These are phyloP conservation scores for Hippocampus guttulatus DNA, from an alignment of 2,113 vertebrate species.

Conservation along the genomic window DNA sequence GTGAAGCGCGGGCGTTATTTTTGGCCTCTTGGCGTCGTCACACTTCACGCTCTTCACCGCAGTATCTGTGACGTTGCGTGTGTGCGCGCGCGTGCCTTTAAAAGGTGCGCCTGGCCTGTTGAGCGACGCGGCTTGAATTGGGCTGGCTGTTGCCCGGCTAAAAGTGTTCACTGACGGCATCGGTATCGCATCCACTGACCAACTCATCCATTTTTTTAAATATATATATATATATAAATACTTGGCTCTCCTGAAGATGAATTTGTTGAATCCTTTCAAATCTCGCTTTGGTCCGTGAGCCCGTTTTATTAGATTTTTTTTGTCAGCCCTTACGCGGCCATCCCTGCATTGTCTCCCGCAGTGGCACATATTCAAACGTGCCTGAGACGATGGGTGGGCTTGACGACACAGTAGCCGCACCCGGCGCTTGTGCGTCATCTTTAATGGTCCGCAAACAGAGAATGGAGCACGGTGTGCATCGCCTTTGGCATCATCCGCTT, in stretches of 20 bases:
- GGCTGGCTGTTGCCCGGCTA: too few species aligned
- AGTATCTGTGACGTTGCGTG: too few species aligned
- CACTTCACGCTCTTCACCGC: neutral
- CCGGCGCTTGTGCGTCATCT: constrained; percentile 26
- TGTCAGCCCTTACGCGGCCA: too few species aligned
- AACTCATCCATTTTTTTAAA: too few species aligned
- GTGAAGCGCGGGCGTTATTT: neutral
- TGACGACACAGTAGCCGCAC: constrained; percentile 41
- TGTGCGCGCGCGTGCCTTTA: neutral
- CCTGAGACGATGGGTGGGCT: neutral
- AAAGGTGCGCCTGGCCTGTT: neutral
- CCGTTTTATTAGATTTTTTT: too few species aligned
- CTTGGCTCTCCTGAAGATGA: too few species aligned
- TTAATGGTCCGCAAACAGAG: constrained; percentile 13
- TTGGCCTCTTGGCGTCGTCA: neutral
- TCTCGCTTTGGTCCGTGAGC: neutral
- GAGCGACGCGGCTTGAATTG: neutral
- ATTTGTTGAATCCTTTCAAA: neutral
- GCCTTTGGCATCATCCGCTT: too few species aligned
- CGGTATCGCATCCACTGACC: too few species aligned
- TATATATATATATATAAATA: too few species aligned
- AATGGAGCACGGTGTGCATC: constrained; percentile 12
- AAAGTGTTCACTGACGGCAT: too few species aligned
- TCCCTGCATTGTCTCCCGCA: too few species aligned
- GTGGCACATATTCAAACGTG: neutral